Evolutionary conservation across 2,888 invertebrate genomes (phyloP), one percentile per base, ranked within the genome.

Genomic region (Tupiocoris notatus): DNA sequence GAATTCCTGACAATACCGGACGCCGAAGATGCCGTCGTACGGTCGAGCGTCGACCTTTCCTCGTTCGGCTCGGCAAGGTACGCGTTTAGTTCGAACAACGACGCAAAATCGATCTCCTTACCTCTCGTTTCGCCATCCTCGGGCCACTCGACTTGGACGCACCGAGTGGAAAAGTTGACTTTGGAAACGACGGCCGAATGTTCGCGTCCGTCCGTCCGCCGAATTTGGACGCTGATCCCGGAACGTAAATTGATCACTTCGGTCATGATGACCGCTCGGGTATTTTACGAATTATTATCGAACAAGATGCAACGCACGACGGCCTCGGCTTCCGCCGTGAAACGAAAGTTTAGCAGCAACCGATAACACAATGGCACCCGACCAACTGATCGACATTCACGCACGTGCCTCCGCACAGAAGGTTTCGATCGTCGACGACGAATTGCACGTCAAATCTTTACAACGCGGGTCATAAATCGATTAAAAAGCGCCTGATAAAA

Each of bases 101-200:
- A 56, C n/a, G 63, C 68, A 63, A 68, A 76, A 21, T 75, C 62
- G 80, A 87, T 92, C 89, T 98, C 98, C 87, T 99, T 99, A 83
- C 98, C 99, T 87, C 99, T 99, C 67, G 98, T 98, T 87, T 99
- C 99, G 80, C 96, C 96, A 82, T 92, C 91, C 86, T 99, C 99
- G 87, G 95, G 96, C 99, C 99, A 99, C 87, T 99, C 99, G 80
- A 99, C 99, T 78, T 97, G 97, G 81, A 98, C 96, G 83, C 93
- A 95, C 80, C 91, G 89, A 81, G 92, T 90, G 81, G 92, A 92
- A 84, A 89, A 87, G 87, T 96, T 96, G 82, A 99, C 90, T 81
- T 94, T 94, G 82, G 97, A 96, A 80, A 98, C 93, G 82, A 96
- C 92, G 76, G 98, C 98, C 75, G 95, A 92, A 87, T 98, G 98